Conservation (phyloP, 2,113 vertebrate species). For the Dipodomys spectabilis region DNA sequence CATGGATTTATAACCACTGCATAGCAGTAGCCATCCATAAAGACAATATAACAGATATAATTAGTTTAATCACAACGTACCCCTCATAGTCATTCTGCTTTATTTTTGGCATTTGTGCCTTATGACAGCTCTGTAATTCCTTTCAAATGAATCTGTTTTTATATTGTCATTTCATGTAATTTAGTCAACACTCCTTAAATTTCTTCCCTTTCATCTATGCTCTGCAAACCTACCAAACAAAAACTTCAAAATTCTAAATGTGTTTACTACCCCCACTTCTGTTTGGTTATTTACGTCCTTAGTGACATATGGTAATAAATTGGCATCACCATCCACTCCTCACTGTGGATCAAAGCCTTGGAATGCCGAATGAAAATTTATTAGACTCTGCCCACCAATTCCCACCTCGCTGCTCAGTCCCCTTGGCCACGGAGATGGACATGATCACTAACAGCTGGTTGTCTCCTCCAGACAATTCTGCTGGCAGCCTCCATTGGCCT, state of each 20-base stretch:
- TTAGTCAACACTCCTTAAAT: conserved; percentile 49
- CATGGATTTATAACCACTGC: conserved; percentile 46
- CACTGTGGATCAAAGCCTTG: conserved; percentile 70
- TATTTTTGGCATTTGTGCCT: background rate
- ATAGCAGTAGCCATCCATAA: conserved; percentile 40
- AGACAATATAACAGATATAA: conserved; percentile 29
- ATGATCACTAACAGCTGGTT: conserved; percentile 37
- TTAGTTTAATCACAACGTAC: conserved; percentile 24
- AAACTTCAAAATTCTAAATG: conserved; percentile 57
- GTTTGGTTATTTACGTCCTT: conserved; percentile 53
- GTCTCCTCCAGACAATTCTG: background rate
- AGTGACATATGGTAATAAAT: conserved; percentile 67
- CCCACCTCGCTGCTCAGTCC: conserved; percentile 53
- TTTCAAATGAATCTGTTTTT: conserved; percentile 53
- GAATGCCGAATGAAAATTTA: conserved; percentile 69
- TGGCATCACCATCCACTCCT: conserved; percentile 63
- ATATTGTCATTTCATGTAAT: conserved; percentile 72
- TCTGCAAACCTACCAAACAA: conserved; percentile 42
- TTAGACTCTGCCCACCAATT: conserved; percentile 50
- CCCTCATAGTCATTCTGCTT: background rate
- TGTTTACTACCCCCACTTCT: background rate
- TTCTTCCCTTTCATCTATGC: conserved; percentile 21
- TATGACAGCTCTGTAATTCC: background rate
- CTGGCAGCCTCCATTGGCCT: background rate
- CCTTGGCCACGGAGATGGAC: background rate